These are phyloP conservation scores for Emydura subglobosa DNA, from an alignment of 2,113 vertebrate genomes.

Conservation along the genomic window DNA sequence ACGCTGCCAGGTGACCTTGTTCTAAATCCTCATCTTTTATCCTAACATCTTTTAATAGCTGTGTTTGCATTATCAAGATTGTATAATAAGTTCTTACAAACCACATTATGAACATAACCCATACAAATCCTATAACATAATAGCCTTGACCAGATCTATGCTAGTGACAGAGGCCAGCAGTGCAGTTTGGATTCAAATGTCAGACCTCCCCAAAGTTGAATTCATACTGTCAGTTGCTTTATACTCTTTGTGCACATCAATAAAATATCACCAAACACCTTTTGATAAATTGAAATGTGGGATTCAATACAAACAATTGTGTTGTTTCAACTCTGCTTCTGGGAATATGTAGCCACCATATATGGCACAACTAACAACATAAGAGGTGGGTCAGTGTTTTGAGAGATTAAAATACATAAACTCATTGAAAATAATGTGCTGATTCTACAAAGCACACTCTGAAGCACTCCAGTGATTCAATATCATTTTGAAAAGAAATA, in stretches of 20 bases:
- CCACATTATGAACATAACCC: slow-evolving; percentile 48
- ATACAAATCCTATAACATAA: slow-evolving; percentile 58
- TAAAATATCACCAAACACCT: slow-evolving; percentile 31
- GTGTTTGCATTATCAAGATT: slow-evolving; percentile 62
- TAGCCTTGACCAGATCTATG: slow-evolving; percentile 59
- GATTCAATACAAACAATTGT: neutral
- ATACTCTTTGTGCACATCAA: slow-evolving; percentile 36
- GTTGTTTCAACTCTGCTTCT: slow-evolving; percentile 12
- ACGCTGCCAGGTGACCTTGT: slow-evolving; percentile 71
- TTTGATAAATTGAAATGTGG: slow-evolving; percentile 26
- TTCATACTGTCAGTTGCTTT: slow-evolving; percentile 25
- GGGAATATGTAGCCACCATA: neutral
- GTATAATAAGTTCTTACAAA: slow-evolving; percentile 74
- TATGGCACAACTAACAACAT: neutral
- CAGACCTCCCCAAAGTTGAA: neutral
- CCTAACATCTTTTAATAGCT: slow-evolving; percentile 76
- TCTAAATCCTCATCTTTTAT: slow-evolving; percentile 63
- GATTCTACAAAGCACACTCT: slow-evolving; percentile 10
- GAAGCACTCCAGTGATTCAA: neutral
- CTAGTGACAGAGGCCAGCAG: neutral
- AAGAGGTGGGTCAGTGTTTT: neutral
- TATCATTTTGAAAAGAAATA: slow-evolving; percentile 31
- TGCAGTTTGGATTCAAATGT: too few species aligned
- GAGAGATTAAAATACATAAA: slow-evolving; percentile 4
- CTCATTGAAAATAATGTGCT: neutral